A percentile compares a stretch with the other conserved stretches of the same genome.
Evolutionary conservation across 2,113 vertebrate genomes (phyloP).

Genomic region (Tringa solitaria): DNA sequence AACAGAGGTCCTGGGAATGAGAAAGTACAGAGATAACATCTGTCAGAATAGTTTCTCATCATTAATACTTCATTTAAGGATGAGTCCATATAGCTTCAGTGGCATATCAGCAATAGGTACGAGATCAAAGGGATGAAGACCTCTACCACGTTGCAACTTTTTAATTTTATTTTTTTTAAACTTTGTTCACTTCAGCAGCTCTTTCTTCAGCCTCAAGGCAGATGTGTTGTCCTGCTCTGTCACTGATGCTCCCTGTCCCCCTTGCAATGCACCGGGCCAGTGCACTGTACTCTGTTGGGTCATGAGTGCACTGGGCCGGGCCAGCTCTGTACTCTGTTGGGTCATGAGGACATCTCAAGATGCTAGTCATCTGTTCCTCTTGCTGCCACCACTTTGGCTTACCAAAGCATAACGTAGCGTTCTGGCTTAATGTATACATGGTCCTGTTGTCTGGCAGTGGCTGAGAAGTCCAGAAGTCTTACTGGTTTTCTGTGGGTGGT

Average conservation of each 20-base stretch:
- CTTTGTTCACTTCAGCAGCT: not conserved
- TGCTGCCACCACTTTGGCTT: rapidly evolving
- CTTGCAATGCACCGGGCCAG: rapidly evolving
- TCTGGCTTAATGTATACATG: rapidly evolving
- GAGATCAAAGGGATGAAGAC: not conserved
- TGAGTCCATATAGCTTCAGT: not conserved
- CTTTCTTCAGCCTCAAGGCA: not conserved
- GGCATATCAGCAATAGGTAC: not conserved
- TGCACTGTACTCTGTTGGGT: rapidly evolving
- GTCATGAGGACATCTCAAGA: rapidly evolving
- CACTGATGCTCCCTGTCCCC: rapidly evolving
- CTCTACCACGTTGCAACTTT: not conserved
- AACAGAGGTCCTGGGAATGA: not conserved
- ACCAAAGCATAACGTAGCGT: rapidly evolving
- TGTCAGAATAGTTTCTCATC: not conserved
- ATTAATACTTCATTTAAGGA: not conserved
- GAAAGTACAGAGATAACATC: not conserved
- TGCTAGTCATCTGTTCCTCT: rapidly evolving
- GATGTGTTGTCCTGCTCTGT: not conserved
- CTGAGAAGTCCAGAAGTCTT: not conserved
- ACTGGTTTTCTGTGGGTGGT: not conserved
- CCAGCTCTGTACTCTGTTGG: not conserved
- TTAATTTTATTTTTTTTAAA: not conserved
- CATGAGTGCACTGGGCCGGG: rapidly evolving
- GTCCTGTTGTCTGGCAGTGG: not conserved